phyloP scores from a whole-genome alignment of 2,888 invertebrate genomes.

The Metellina segmentata region DNA sequence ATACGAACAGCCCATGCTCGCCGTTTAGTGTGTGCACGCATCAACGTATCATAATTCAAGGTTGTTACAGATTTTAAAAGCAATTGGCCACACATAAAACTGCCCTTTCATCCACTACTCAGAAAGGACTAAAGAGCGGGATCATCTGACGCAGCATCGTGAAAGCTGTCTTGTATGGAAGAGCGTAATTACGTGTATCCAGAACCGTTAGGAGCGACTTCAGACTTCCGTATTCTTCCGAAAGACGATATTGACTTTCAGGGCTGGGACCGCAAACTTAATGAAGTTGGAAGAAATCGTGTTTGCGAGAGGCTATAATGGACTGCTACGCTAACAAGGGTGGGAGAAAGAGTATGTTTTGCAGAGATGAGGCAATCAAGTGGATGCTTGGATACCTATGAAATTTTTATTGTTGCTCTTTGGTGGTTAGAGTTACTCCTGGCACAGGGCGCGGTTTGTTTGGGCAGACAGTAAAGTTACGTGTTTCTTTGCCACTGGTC shows the following conservation, averaged over 20 bases:
- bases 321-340: neutral
- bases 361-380: neutral
- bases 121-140: neutral
- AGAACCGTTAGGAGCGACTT: slow-evolving; percentile 10
- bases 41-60: neutral
- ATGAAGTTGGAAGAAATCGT: slow-evolving; percentile 37
- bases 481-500: neutral
- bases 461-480: neutral
- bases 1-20: too few relatives aligned
- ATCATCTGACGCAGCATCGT: neutral
- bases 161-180: slow-evolving; percentile 5
- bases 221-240: slow-evolving; percentile 50
- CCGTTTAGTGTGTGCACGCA: too few relatives aligned
- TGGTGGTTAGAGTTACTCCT: slow-evolving; percentile 12
- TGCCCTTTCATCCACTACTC: slow-evolving; percentile 24
- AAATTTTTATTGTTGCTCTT: neutral
- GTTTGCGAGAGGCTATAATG: slow-evolving; percentile 16
- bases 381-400: slow-evolving; percentile 18
- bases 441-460: slow-evolving; percentile 17
- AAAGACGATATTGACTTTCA: slow-evolving; percentile 57
- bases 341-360: neutral
- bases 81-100: slow-evolving; percentile 16
- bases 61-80: slow-evolving; percentile 10
- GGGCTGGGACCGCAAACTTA: slow-evolving; percentile 41
- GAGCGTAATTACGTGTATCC: neutral